phyloP scores from a whole-genome alignment of 2,113 vertebrate species.

The Rhinichthys klamathensis region DNA sequence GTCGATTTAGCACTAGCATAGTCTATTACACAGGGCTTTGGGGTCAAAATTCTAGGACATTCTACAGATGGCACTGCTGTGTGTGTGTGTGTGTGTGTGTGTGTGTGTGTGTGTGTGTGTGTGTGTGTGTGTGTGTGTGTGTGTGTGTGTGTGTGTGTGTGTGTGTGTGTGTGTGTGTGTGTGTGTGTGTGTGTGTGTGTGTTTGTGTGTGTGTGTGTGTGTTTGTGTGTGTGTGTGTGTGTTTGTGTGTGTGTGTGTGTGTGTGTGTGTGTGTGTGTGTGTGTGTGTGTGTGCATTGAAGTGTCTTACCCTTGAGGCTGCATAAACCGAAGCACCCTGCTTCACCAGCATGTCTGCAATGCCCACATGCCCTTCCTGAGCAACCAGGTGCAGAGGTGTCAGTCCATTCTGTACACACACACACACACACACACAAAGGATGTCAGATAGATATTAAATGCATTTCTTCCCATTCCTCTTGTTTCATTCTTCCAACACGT shows the following conservation, averaged over 20 bases:
- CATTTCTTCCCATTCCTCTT: neutral
- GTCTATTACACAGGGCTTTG: neutral
- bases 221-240: too few species aligned
- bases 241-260: too few species aligned
- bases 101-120: constrained; percentile 27
- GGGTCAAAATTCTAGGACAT: constrained; percentile 12
- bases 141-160: too few species aligned
- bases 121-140: too few species aligned
- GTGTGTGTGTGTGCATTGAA: constrained; percentile 9
- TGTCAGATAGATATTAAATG: neutral
- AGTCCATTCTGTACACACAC: constrained; percentile 82
- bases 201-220: too few species aligned
- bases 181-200: too few species aligned
- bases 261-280: constrained; percentile 25
- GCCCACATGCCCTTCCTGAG: constrained; percentile 91
- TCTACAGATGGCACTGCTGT: constrained; percentile 28
- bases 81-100: constrained; percentile 29
- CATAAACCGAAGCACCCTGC: constrained; percentile 87
- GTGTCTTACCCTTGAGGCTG: constrained; percentile 85
- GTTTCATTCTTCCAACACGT: neutral
- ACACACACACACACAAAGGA: neutral
- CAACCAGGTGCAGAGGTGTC: constrained; percentile 93
- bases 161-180: too few species aligned
- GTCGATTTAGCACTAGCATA: neutral
- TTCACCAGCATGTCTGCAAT: constrained; percentile 92